Conservation (phyloP, 2,797 vertebrate genomes). For the Sebastes paucispinis region DNA sequence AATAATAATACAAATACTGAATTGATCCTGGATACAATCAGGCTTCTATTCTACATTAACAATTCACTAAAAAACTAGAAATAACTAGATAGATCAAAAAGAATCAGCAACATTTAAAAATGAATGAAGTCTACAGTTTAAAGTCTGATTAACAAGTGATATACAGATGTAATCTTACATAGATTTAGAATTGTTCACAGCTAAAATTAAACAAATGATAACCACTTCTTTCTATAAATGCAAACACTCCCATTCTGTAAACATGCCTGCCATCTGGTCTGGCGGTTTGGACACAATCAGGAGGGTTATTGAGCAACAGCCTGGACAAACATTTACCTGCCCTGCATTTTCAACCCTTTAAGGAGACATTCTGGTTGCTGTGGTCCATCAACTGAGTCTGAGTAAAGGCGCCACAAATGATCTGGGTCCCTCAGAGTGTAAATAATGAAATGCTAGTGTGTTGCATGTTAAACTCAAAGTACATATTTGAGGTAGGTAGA, state of each 20-base stretch:
- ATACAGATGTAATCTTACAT: not conserved
- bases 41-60: not conserved
- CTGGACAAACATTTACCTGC: slow-evolving; percentile 68
- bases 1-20: not conserved
- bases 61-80: not conserved
- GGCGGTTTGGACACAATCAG: slow-evolving; percentile 27
- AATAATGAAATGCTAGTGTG: slow-evolving; percentile 16
- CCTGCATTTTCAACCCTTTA: slow-evolving; percentile 37
- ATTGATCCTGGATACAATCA: not conserved
- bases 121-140: not conserved
- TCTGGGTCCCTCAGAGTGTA: not conserved
- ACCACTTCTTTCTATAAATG: not conserved
- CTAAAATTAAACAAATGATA: not conserved
- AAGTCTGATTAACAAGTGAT: not conserved
- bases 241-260: slow-evolving; percentile 58
- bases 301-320: slow-evolving; percentile 54
- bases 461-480: slow-evolving; percentile 16
- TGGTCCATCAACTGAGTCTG: slow-evolving; percentile 36
- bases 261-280: slow-evolving; percentile 22
- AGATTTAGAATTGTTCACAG: not conserved
- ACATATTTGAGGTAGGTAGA: slow-evolving; percentile 15
- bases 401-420: slow-evolving; percentile 24
- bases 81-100: not conserved
- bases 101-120: not conserved
- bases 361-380: slow-evolving; percentile 10